Conservation (phyloP, 2,113 vertebrate species). For the Deroptyus accipitrinus region DNA sequence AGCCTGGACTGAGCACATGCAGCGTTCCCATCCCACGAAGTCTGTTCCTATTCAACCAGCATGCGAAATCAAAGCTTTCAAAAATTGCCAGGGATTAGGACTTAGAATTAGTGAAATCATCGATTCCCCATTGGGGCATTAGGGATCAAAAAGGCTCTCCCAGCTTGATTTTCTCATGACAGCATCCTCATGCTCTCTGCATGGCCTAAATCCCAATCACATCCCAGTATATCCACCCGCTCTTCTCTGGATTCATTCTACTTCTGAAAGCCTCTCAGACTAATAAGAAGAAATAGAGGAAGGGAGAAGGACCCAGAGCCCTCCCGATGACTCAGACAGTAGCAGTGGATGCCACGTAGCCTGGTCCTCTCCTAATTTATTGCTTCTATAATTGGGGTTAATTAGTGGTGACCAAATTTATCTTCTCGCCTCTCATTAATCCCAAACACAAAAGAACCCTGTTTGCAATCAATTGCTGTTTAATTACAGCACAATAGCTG, state of each 20-base stretch:
- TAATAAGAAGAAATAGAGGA: not conserved
- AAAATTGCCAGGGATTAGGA: not conserved
- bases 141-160: not conserved
- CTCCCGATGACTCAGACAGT: not conserved
- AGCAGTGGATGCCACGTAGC: not conserved
- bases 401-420: conserved; percentile 72
- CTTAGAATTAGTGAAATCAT: not conserved
- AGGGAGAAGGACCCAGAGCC: not conserved
- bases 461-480: conserved; percentile 70
- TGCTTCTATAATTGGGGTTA: conserved; percentile 71
- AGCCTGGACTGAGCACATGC: not conserved
- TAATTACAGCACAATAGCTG: conserved; percentile 65
- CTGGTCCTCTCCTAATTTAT: conserved; percentile 42
- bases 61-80: not conserved
- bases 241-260: not conserved
- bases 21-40: not conserved
- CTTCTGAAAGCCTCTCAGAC: not conserved
- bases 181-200: not conserved
- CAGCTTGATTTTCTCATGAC: not conserved
- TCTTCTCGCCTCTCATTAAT: conserved; percentile 66
- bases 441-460: conserved; percentile 66
- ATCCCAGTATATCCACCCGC: not conserved
- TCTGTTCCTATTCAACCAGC: not conserved
- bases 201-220: not conserved
- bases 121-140: fast-evolving